Conservation (phyloP, 2,113 vertebrate genomes). For the Trematomus loennbergii region DNA sequence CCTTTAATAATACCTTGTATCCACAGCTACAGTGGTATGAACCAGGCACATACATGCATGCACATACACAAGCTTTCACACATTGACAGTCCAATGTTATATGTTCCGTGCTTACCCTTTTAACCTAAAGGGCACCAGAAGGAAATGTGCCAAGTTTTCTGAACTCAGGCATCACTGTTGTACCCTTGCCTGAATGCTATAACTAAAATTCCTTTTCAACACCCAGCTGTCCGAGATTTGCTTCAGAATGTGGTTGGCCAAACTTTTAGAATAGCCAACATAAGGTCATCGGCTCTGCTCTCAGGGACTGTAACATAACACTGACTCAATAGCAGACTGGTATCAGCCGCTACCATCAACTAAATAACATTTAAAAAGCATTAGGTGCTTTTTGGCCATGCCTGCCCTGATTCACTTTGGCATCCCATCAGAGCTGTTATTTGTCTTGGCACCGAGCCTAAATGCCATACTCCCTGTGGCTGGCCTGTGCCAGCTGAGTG, state of each 20-base stretch:
- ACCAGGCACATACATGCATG: conserved; percentile 31
- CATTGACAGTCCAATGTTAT: conserved; percentile 49
- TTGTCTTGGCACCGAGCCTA: conserved; percentile 77
- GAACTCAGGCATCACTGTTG: conserved; percentile 36
- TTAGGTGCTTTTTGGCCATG: conserved; percentile 75
- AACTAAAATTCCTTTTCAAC: conserved; percentile 71
- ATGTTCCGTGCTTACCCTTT: conserved; percentile 61
- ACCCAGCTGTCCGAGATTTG: conserved; percentile 73
- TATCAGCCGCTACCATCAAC: conserved; percentile 76
- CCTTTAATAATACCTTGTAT: conserved; percentile 57
- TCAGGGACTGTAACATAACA: conserved; percentile 68
- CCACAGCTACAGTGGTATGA: conserved; percentile 47
- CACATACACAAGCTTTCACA: conserved; percentile 47
- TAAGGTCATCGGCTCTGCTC: conserved; percentile 72
- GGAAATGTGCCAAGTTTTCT: conserved; percentile 55
- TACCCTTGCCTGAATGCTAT: conserved; percentile 54
- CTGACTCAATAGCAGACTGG: conserved; percentile 46
- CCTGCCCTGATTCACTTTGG: conserved; percentile 66
- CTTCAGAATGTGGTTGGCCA: conserved; percentile 68
- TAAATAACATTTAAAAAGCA: conserved; percentile 83
- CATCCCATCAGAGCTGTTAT: conserved; percentile 71
- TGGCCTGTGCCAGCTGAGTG: conserved; percentile 75
- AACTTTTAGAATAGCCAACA: conserved; percentile 66
- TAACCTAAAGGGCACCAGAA: conserved; percentile 65
- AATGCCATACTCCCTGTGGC: conserved; percentile 72